Percentiles rank a stretch among this genome's conserved stretches.
Evolutionary conservation across 2,113 vertebrate genomes (phyloP).

Genomic region (Epinephelus lanceolatus): DNA sequence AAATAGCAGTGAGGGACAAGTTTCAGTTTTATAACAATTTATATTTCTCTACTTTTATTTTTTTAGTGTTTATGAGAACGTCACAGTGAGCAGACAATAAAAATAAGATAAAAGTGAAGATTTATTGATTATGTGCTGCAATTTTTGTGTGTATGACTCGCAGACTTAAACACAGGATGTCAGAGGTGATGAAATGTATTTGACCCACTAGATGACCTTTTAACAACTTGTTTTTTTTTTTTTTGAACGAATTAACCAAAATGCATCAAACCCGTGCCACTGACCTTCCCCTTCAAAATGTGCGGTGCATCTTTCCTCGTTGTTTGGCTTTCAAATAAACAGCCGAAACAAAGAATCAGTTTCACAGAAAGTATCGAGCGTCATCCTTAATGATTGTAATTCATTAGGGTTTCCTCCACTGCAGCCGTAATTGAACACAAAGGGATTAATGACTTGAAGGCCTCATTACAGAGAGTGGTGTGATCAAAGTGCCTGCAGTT

Average conservation of each 20-base stretch:
- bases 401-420: conserved; percentile 54
- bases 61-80: neutral
- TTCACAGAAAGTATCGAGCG: conserved; percentile 32
- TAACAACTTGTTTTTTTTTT: neutral
- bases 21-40: neutral
- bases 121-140: too few relatives aligned
- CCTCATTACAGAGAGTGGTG: conserved; percentile 70
- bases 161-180: conserved; percentile 2
- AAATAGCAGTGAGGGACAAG: neutral
- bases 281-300: neutral
- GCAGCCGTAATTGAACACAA: conserved; percentile 64
- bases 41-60: neutral
- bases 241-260: neutral
- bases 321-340: conserved; percentile 1
- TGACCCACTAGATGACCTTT: neutral
- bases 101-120: neutral
- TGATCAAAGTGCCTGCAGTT: conserved; percentile 73
- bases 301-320: neutral
- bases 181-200: neutral
- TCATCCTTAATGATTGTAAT: conserved; percentile 63
- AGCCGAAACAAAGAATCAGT: neutral
- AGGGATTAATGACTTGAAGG: conserved; percentile 73
- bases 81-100: neutral
- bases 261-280: too few relatives aligned
- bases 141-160: neutral